A percentile compares a stretch with the other conserved stretches of the same genome.
Conservation (phyloP, 2,797 vertebrate species). For the Fistularia commersonii region DNA sequence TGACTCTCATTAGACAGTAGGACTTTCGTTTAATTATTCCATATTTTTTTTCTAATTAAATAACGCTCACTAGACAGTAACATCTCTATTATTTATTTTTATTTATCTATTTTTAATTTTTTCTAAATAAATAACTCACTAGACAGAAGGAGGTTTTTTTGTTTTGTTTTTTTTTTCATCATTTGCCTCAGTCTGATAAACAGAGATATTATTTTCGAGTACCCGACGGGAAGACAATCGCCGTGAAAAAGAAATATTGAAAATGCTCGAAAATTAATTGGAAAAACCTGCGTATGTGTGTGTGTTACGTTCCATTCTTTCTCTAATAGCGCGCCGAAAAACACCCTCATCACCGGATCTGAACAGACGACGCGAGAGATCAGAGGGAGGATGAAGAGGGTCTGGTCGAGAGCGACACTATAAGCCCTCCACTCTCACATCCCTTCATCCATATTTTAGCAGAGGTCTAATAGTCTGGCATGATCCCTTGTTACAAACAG, state of each 20-base stretch:
- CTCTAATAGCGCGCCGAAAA: conserved; percentile 9
- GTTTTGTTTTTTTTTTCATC: no score
- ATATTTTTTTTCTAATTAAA: no score
- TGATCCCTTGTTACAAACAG: conserved; percentile 51
- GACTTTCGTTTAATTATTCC: no score
- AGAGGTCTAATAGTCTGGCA: conserved; percentile 59
- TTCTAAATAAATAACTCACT: no score
- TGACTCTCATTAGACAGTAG: no score
- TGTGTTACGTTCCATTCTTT: neutral
- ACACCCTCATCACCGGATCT: conserved; percentile 14
- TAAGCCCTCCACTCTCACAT: conserved; percentile 50
- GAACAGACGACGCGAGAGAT: conserved; percentile 38
- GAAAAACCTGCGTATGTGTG: no score
- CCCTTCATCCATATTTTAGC: conserved; percentile 68
- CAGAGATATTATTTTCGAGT: neutral
- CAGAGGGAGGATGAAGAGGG: conserved; percentile 42
- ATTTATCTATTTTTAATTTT: no score
- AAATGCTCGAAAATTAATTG: conserved; percentile 5
- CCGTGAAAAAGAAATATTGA: neutral
- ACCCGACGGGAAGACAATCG: neutral
- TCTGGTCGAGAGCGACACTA: conserved; percentile 30
- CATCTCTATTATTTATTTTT: no score
- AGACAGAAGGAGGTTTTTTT: no score
- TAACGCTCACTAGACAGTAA: no score
- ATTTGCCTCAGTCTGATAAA: no score